Percentiles rank a stretch among this genome's conserved stretches.
Evolutionary conservation across 2,888 invertebrate species (phyloP).

Genomic region (Brenthis hecate): DNA sequence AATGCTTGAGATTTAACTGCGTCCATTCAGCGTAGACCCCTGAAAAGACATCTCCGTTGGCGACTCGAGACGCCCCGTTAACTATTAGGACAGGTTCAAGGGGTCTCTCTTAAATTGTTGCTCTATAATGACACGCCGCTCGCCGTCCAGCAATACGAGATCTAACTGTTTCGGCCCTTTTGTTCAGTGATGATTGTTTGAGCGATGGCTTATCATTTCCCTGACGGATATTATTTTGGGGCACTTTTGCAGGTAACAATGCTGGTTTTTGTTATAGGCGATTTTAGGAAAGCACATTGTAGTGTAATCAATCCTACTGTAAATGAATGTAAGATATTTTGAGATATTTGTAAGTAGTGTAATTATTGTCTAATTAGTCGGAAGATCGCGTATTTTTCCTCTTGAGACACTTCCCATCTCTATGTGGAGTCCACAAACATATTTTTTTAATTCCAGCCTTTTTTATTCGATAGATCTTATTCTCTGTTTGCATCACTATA

Average conservation of each 20-base stretch:
- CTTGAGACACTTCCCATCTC: too few species aligned
- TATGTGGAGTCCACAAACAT: too few species aligned
- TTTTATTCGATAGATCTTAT: too few species aligned
- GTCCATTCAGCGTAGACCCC: constrained; percentile 60
- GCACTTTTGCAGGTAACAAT: constrained; percentile 58
- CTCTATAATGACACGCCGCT: constrained; percentile 67
- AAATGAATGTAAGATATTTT: background rate
- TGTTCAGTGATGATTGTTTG: constrained; percentile 68
- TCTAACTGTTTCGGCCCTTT: constrained; percentile 74
- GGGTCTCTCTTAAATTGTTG: constrained; percentile 57
- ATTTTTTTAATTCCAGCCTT: too few species aligned
- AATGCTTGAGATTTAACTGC: constrained; percentile 69
- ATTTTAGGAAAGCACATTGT: constrained; percentile 18
- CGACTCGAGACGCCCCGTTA: constrained; percentile 27
- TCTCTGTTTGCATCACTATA: too few species aligned
- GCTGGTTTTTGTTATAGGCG: constrained; percentile 44
- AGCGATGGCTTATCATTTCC: constrained; percentile 61
- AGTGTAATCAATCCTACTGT: constrained; percentile 9
- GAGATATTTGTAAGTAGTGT: background rate
- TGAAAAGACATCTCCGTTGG: constrained; percentile 52
- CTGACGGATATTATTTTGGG: constrained; percentile 26
- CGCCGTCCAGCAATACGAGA: constrained; percentile 57
- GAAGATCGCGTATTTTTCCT: too few species aligned
- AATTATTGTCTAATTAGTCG: too few species aligned
- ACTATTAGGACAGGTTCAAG: constrained; percentile 47